A percentile compares a stretch with the other conserved stretches of the same genome.
phyloP scores from a whole-genome alignment of 2,113 vertebrate species.

The Ammodytes marinus region DNA sequence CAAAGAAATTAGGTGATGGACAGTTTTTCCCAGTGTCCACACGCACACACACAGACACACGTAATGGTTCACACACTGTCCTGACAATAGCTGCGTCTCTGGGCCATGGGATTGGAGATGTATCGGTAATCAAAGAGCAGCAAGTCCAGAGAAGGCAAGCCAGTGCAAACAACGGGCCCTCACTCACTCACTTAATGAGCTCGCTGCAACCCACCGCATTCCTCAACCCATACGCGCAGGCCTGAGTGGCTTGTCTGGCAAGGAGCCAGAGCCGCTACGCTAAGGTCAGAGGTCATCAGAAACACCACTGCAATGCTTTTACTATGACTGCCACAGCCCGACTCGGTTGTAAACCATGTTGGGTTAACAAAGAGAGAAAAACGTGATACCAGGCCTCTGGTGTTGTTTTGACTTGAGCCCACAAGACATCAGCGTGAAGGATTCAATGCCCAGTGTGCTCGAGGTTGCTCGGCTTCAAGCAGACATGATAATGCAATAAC shows the following conservation, averaged over 20 bases:
- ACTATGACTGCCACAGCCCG: conserved; percentile 27
- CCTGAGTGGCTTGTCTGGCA: conserved; percentile 65
- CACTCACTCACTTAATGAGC: conserved; percentile 76
- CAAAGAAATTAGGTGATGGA: conserved; percentile 6
- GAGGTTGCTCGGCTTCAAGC: not conserved
- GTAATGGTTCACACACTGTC: conserved; percentile 2
- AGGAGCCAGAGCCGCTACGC: conserved; percentile 53
- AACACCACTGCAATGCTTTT: conserved; percentile 48
- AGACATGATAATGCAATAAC: not conserved
- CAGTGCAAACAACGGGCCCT: conserved; percentile 69
- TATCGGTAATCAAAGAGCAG: conserved; percentile 41
- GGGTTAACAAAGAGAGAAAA: conserved; percentile 33
- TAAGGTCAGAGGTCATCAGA: conserved; percentile 68
- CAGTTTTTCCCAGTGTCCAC: conserved; percentile 25
- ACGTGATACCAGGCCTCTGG: not conserved
- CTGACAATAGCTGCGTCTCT: conserved; percentile 36
- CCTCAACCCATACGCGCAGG: conserved; percentile 57
- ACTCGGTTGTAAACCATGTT: conserved; percentile 1
- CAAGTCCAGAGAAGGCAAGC: conserved; percentile 54
- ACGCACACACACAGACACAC: not conserved
- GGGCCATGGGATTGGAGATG: conserved; percentile 12
- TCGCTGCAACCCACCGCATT: conserved; percentile 66
- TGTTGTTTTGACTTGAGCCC: conserved; percentile 39
- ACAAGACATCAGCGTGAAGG: conserved; percentile 18
- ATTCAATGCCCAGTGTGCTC: not conserved